phyloP scores from a whole-genome alignment of 1,140 invertebrate species.

The Mizuhopecten yessoensis region DNA sequence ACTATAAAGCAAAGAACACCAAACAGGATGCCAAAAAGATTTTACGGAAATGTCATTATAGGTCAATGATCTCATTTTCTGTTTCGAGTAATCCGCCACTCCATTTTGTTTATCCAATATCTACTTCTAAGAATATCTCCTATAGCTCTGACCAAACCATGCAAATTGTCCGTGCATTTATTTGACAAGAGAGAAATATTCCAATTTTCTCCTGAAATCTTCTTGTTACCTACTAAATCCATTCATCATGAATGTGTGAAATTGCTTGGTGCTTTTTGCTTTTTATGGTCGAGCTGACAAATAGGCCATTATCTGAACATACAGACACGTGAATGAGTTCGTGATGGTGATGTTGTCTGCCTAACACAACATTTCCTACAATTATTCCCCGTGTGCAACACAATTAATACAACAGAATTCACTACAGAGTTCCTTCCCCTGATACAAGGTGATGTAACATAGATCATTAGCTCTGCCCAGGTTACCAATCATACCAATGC shows the following conservation, averaged over 20 bases:
- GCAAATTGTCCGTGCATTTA: neutral
- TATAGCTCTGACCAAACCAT: neutral
- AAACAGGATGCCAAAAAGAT: neutral
- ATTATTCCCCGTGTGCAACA: neutral
- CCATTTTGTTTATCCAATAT: slow-evolving; percentile 1
- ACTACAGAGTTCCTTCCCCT: neutral
- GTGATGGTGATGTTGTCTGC: neutral
- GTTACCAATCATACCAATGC: neutral
- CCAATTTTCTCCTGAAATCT: slow-evolving; percentile 9
- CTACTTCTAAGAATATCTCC: neutral
- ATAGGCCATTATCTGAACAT: slow-evolving; percentile 11
- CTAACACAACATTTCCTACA: neutral
- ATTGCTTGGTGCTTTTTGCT: slow-evolving; percentile 5
- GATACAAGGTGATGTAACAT: neutral
- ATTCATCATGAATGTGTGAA: slow-evolving; percentile 39
- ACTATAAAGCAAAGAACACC: neutral
- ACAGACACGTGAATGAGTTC: neutral
- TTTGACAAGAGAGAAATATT: slow-evolving; percentile 9
- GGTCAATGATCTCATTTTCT: slow-evolving; percentile 21
- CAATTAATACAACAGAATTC: neutral
- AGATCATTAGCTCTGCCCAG: neutral
- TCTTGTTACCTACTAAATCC: neutral
- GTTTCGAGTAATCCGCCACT: neutral
- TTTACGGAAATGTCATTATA: neutral
- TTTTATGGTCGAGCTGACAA: slow-evolving; percentile 11